Evolutionary conservation across 37 sponge, comb jelly and placozoan genomes (phyloP).

Genomic region (Beroe ovata): DNA sequence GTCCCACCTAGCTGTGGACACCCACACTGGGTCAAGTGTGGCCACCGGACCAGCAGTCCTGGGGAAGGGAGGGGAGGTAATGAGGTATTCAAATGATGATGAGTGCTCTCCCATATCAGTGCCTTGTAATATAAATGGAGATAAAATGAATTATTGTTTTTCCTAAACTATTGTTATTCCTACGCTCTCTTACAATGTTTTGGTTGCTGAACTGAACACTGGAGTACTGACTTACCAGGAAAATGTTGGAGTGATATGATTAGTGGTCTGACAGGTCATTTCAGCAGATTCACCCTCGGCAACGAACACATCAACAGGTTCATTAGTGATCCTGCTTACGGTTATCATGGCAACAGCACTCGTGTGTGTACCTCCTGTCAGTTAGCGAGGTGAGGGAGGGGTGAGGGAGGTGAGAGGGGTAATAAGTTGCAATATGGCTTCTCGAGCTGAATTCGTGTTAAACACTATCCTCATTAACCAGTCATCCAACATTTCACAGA

Average conservation of each 20-base stretch:
- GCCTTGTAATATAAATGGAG: no score
- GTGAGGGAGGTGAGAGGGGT: background rate
- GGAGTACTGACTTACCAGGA: constrained; percentile 44
- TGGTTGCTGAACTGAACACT: no score
- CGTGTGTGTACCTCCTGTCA: constrained; percentile 3
- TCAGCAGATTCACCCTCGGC: constrained; percentile 3
- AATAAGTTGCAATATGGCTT: background rate
- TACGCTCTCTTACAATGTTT: no score
- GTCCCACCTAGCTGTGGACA: constrained; percentile 7
- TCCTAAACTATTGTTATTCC: no score
- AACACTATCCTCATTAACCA: no score
- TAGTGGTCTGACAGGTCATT: constrained; percentile 37
- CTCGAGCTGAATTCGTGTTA: background rate
- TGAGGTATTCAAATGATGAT: no score
- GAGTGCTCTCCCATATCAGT: no score
- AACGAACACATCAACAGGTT: constrained; percentile 31
- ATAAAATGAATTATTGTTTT: no score
- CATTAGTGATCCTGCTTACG: background rate
- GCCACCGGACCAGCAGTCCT: constrained; percentile 41
- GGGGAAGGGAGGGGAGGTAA: background rate
- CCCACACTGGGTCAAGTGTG: background rate
- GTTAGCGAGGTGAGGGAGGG: background rate
- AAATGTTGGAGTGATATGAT: background rate
- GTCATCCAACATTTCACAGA: background rate
- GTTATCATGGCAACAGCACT: constrained; percentile 33